These are phyloP conservation scores for Chloropsis hardwickii DNA, from an alignment of 2,113 vertebrate genomes.

Conservation along the genomic window DNA sequence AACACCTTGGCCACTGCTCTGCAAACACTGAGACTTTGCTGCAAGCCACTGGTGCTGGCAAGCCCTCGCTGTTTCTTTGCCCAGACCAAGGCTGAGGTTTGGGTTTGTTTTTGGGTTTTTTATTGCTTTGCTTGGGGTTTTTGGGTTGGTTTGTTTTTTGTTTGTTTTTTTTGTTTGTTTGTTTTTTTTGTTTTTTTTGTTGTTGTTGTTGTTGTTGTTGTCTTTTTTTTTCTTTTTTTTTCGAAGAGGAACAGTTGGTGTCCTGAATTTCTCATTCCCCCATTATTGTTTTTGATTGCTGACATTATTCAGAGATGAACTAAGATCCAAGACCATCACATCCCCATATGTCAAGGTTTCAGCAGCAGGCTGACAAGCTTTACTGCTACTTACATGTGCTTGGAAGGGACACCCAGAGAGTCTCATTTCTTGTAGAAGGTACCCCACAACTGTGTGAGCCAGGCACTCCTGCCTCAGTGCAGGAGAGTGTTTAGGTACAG, in stretches of 20 bases:
- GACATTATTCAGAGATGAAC: background rate
- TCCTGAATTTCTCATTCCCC: background rate
- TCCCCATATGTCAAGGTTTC: background rate
- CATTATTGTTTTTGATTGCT: background rate
- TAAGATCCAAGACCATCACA: background rate
- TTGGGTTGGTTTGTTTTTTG: no score
- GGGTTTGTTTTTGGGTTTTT: background rate
- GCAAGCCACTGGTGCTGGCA: background rate
- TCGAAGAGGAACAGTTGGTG: background rate
- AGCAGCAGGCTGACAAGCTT: background rate
- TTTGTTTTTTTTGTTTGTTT: background rate
- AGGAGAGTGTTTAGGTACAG: background rate
- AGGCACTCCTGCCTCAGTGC: background rate
- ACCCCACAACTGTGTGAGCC: background rate
- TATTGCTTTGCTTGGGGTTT: background rate
- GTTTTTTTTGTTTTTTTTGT: no score
- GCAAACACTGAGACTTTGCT: background rate
- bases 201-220: no score
- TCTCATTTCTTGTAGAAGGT: background rate
- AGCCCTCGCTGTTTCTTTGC: background rate
- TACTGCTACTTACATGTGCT: accelerated
- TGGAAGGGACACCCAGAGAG: background rate
- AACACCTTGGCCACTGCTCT: background rate
- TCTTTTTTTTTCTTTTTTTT: background rate
- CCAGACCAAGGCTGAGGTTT: background rate